Evolutionary conservation across 2,888 invertebrate genomes (phyloP), one percentile per base, ranked within the genome.

Genomic region (Subacronicta megacephala): DNA sequence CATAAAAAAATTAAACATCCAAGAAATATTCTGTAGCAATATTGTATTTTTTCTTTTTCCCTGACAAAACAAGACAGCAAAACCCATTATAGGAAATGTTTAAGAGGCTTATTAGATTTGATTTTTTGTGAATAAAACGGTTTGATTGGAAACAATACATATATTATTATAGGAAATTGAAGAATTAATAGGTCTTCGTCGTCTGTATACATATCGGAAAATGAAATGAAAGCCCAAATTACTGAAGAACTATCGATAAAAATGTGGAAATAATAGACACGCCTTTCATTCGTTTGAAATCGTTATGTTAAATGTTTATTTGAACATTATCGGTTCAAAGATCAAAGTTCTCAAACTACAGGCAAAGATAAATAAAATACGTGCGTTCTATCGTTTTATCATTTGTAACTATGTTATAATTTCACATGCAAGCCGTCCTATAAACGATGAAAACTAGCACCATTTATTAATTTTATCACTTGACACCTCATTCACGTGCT

Each of bases 391-490:
- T 20, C 47, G 44, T 52, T 75, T 35, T 62, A 77, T 72, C 77
- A 72, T 51, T 67, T 56, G 17, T 42, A 15, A 46, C 17, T 44
- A 18, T 23, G 26, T 15, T 53, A 51, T 80, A 78, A 75, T 80
- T 77, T 73, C 68, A 79, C 74, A 77, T 42, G 7, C 29, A 42
- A 23, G 54, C 72, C 64, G 68, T 73, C 74, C 71, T 70, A 72
- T 74, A 65, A 62, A 64, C 75, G 81, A 82, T 82, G 74, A 73
- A 70, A 84, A 85, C 85, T 87, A 85, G 81, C 73, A 81, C 80
- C 87, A 89, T 91, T 88, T 89, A 90, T 91, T 89, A 91, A 90
- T 90, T 90, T 90, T 84, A 93, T 92, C 84, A 87, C 87, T 88
- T 93, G 92, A 92, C 93, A 92, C 93, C 90, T 90, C 89, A 76